Percentiles rank a stretch among this genome's conserved stretches.
phyloP scores from a whole-genome alignment of 64 coral and sea anemone genomes.

The Stylophora pistillata region DNA sequence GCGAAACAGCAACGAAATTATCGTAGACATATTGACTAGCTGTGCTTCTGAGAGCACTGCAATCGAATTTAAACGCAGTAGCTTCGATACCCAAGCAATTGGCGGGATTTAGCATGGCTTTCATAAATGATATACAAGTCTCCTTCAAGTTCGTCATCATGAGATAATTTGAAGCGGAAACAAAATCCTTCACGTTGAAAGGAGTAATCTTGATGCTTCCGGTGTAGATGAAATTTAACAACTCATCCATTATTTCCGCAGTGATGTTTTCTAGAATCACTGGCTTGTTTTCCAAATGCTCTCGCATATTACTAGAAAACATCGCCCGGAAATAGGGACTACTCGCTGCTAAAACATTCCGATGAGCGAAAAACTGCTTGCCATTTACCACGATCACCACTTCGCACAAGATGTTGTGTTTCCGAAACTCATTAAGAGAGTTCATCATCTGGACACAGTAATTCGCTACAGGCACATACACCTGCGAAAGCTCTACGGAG shows the following conservation, averaged over 20 bases:
- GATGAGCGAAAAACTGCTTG: constrained; percentile 80
- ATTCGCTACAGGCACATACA: constrained; percentile 73
- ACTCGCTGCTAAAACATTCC: constrained; percentile 84
- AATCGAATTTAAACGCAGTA: constrained; percentile 84
- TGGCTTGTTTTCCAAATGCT: constrained; percentile 89
- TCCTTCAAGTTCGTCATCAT: constrained; percentile 92
- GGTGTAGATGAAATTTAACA: constrained; percentile 93
- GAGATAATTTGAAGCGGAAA: constrained; percentile 92
- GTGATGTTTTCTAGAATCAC: constrained; percentile 93
- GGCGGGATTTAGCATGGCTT: constrained; percentile 82
- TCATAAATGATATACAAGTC: constrained; percentile 89
- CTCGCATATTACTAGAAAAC: constrained; percentile 84
- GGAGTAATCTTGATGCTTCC: constrained; percentile 96
- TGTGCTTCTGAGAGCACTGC: constrained; percentile 63
- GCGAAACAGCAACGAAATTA: constrained; percentile 83
- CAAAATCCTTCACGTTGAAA: constrained; percentile 93
- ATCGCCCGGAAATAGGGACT: constrained; percentile 97
- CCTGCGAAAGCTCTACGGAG: constrained; percentile 32
- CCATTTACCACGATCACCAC: constrained; percentile 83
- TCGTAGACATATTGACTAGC: constrained; percentile 82
- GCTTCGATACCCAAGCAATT: constrained; percentile 95
- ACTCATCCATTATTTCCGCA: constrained; percentile 87
- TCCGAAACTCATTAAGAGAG: constrained; percentile 93
- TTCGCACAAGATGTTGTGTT: constrained; percentile 96
- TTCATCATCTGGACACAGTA: constrained; percentile 90